Evolutionary conservation across 2,113 vertebrate genomes (phyloP).

Genomic region (Malurus cyaneus): DNA sequence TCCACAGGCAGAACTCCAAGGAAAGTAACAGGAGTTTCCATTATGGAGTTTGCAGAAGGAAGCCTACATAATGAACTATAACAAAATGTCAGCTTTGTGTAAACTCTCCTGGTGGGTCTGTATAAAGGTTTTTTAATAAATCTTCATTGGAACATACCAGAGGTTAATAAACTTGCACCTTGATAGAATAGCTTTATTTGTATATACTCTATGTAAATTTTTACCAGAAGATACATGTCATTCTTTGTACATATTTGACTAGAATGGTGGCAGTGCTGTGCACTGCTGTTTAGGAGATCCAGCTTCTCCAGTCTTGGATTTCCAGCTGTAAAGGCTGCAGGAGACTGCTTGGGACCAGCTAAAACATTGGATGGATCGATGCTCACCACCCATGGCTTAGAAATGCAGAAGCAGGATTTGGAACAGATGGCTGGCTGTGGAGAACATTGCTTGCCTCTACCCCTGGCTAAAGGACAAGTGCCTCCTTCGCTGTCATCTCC

Average conservation of each 20-base stretch:
- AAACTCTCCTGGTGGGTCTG: slow-evolving; percentile 12
- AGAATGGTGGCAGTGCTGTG: slow-evolving; percentile 33
- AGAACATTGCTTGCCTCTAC: slow-evolving; percentile 31
- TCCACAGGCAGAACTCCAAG: slow-evolving; percentile 9
- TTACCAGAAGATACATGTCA: slow-evolving; percentile 2
- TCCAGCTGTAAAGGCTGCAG: slow-evolving; percentile 7
- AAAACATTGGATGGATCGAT: slow-evolving; percentile 18
- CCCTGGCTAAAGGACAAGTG: slow-evolving; percentile 56
- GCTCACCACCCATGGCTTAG: slow-evolving; percentile 23
- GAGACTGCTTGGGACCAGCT: slow-evolving; percentile 4
- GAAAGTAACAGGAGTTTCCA: not conserved
- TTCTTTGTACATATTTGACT: slow-evolving; percentile 44
- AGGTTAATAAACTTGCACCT: slow-evolving; percentile 60
- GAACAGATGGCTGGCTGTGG: not conserved
- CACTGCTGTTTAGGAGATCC: slow-evolving; percentile 37
- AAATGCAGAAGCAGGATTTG: not conserved
- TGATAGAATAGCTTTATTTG: slow-evolving; percentile 68
- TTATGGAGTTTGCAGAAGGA: not conserved
- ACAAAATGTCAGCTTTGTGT: not conserved
- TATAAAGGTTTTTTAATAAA: slow-evolving; percentile 29
- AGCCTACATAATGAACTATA: not conserved
- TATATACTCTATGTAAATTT: slow-evolving; percentile 61
- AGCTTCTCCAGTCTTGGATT: slow-evolving; percentile 10
- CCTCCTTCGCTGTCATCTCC: slow-evolving; percentile 27
- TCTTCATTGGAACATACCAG: slow-evolving; percentile 22